Evolutionary conservation across 37 sponge, comb jelly and placozoan genomes (phyloP), one percentile per base, ranked within the genome.

Genomic region (Cladorhizidae sp.): DNA sequence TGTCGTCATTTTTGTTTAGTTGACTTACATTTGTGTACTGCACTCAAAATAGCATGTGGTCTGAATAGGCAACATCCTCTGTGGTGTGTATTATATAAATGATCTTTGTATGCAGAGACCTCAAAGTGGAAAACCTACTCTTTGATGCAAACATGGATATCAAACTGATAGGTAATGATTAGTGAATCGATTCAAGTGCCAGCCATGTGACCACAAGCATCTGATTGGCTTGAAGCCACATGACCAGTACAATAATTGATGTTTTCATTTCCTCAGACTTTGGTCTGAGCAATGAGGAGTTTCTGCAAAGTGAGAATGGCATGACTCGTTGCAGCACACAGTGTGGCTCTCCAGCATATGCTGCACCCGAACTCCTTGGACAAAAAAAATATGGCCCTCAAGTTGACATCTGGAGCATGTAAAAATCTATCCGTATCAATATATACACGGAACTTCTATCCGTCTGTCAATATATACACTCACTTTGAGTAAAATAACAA

Each of bases 361-460:
- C 99, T 31, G 95, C 99, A n/a, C 99, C 99, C 5, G 99, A 98
- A 49, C 86, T 98, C 5, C 83, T 98, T 37, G 93, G 96, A 12
- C 91, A 94, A 40, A 94, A 96, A 59, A 37, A 81, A 31, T 98
- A 98, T 69, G 99, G 96, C 15, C 85, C 87, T n/a, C 88, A 87
- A 81, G 99, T 92, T 55, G 99, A 98, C 82, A 90, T 96, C 26
- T 98, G 99, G 99, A 98, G 99, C 89, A 88, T 98, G 98, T 97
- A 57, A 91, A 94, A 73, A 68, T 6, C 64, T 25, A 63, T 9
- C 21, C 11, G 54, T 18, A 52, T 18, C 54, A 52, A 11, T n/a
- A n/a, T n/a, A n/a, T n/a, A n/a, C n/a, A n/a, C n/a, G n/a, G n/a
- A n/a, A n/a, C n/a, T n/a, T 25, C 17, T n/a, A n/a, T n/a, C 8